Base-by-base conservation (phyloP, 1,140 invertebrate species). In the Ectropis grisescens region DNA sequence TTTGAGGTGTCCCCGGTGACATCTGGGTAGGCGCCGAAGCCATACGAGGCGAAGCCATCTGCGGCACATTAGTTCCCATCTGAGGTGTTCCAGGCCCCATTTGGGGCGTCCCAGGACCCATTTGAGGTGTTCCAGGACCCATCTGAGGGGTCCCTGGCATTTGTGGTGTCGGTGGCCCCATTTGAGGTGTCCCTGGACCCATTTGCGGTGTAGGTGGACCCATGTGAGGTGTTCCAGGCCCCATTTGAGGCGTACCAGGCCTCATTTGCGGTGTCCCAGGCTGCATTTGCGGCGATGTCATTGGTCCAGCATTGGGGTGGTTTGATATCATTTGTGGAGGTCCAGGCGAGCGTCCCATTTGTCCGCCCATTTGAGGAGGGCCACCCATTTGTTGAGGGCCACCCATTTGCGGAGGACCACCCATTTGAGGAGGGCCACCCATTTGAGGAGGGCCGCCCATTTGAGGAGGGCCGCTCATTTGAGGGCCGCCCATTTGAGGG, bases 11-110 rank as follows among this genome's bases (percentile, higher is more conserved):
- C 2, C 70, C 68, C 2, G 66, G 71, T 10, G 68, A 71, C 66
- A 76, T 80, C 44, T 74, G 69, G 6, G 58, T 68, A 13, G 83
- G 61, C 1, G 67, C 65, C 3, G 67, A 64, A 0, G 72, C 69
- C 52, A 78, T 58, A 38, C 69, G 52, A 1, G 72, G 72, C 4
- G 70, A 66, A 1, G 65, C 54, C 58, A 76, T 62, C 35, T 69
- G 60, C 2, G 68, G 62, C 12, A 60, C 55, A 1, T 58, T 59
- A 0, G 68, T 49, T 0, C 58, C 64, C 65, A 71, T 69, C 33
- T 69, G 69, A 4, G 62, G 62, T 2, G 62, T 64, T 1, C 61
- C 64, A 0, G 59, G 68, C 1, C 62, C 60, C 68, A 75, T 61
- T 35, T 68, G 64, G 3, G 70, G 65, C 3, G 59, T 54, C 2